Conservation (phyloP, 1,140 invertebrate genomes). For the Aphelenchoides fujianensis region DNA sequence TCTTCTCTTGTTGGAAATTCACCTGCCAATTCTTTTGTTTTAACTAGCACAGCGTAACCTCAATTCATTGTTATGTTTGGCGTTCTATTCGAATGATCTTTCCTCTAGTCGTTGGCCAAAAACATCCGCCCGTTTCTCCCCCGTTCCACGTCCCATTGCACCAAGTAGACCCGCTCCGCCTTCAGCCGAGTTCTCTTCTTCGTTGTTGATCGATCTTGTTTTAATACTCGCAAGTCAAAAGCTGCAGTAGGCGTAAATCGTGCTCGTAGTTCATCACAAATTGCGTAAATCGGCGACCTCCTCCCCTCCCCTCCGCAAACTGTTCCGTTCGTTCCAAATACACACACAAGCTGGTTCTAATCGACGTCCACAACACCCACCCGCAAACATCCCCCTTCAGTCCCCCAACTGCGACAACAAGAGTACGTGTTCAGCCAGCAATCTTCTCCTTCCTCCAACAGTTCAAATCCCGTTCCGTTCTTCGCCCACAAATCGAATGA, state of each 20-base stretch:
- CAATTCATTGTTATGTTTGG: conserved; percentile 1
- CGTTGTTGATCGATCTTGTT: neutral
- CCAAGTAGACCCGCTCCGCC: neutral
- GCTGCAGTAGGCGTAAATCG: neutral
- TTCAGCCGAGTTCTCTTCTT: neutral
- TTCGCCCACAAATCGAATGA: neutral
- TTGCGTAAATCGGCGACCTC: neutral
- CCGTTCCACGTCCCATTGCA: neutral
- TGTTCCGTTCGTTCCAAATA: too few species aligned
- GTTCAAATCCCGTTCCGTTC: too few species aligned
- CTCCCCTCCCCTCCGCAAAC: too few species aligned
- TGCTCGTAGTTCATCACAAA: too few species aligned
- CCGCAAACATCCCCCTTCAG: too few species aligned
- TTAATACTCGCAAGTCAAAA: neutral
- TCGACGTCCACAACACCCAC: too few species aligned
- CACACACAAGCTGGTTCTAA: too few species aligned
- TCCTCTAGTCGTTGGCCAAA: neutral
- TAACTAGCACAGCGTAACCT: neutral
- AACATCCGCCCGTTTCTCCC: neutral
- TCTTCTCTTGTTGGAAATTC: neutral
- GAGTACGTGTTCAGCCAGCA: neutral
- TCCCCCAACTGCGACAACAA: conserved; percentile 2
- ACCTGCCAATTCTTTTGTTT: conserved; percentile 6
- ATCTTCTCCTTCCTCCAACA: neutral
- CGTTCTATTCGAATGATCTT: neutral